phyloP scores from a whole-genome alignment of 2,888 invertebrate species.

The Erebia palarica region DNA sequence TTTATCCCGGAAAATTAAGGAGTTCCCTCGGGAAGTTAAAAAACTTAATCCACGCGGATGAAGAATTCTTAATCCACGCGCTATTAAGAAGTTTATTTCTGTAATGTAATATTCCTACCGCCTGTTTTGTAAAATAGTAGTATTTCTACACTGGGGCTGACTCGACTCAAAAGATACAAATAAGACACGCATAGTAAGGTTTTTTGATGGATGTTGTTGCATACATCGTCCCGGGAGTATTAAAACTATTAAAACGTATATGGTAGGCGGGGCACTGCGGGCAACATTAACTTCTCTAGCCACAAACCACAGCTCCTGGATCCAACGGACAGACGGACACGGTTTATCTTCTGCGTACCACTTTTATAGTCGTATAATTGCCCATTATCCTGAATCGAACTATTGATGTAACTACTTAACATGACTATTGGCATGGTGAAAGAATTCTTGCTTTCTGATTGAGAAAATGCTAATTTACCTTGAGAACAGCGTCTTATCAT shows the following conservation, averaged over 20 bases:
- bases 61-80: no score
- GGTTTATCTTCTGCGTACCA: constrained; percentile 54
- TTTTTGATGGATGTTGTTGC: neutral
- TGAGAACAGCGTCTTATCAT: no score
- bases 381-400: constrained; percentile 17
- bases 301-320: constrained; percentile 79
- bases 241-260: constrained; percentile 74
- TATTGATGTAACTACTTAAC: neutral
- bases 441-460: neutral
- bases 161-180: neutral
- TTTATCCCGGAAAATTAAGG: no score
- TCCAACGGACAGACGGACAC: constrained; percentile 49
- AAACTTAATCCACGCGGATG: no score
- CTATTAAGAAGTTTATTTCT: no score
- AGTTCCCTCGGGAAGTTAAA: no score
- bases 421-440: neutral
- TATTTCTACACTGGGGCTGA: no score
- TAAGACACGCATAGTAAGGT: neutral
- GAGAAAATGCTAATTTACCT: neutral
- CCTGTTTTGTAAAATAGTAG: no score
- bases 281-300: constrained; percentile 65
- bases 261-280: constrained; percentile 57
- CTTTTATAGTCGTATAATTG: constrained; percentile 33
- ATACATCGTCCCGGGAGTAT: constrained; percentile 48
- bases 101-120: no score